These are phyloP conservation scores for Campoletis raptor DNA, from an alignment of 2,888 invertebrate species.

Conservation along the genomic window DNA sequence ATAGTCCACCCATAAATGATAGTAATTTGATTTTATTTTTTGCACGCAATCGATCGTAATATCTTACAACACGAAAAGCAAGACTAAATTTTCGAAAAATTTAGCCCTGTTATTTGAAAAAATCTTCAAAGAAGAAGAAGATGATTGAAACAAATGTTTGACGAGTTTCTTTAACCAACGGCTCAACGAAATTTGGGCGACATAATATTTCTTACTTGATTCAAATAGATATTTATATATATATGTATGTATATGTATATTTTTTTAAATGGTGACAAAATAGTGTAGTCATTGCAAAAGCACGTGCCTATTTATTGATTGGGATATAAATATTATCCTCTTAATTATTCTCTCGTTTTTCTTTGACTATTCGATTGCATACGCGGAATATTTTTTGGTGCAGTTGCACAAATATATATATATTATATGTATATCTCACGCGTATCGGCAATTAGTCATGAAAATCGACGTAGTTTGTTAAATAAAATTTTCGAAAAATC, in stretches of 20 bases:
- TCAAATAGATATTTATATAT: conserved; percentile 21
- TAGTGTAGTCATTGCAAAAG: conserved; percentile 70
- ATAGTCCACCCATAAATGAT: conserved; percentile 55
- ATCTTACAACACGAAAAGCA: conserved; percentile 70
- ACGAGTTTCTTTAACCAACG: conserved; percentile 2
- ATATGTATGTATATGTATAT: conserved; percentile 29
- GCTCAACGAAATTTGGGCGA: conserved; percentile 32
- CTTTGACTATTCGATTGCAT: conserved; percentile 65
- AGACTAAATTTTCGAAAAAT: conserved; percentile 31
- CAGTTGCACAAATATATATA: conserved; percentile 65
- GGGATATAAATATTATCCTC: conserved; percentile 50
- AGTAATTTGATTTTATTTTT: conserved; percentile 47
- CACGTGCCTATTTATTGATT: conserved; percentile 68
- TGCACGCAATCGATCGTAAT: conserved; percentile 45
- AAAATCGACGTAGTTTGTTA: background rate
- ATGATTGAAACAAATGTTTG: conserved; percentile 2
- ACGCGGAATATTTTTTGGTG: conserved; percentile 68
- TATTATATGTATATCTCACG: conserved; percentile 31
- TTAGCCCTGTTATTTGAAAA: background rate
- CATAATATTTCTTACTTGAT: conserved; percentile 56
- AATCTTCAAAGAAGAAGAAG: conserved; percentile 1
- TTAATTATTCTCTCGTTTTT: conserved; percentile 26
- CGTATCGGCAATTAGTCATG: conserved; percentile 2
- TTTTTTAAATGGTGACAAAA: conserved; percentile 65
- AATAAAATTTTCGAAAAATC: background rate